These are phyloP conservation scores for Nomada ferruginata DNA, from an alignment of 2,888 invertebrate species.

Conservation along the genomic window DNA sequence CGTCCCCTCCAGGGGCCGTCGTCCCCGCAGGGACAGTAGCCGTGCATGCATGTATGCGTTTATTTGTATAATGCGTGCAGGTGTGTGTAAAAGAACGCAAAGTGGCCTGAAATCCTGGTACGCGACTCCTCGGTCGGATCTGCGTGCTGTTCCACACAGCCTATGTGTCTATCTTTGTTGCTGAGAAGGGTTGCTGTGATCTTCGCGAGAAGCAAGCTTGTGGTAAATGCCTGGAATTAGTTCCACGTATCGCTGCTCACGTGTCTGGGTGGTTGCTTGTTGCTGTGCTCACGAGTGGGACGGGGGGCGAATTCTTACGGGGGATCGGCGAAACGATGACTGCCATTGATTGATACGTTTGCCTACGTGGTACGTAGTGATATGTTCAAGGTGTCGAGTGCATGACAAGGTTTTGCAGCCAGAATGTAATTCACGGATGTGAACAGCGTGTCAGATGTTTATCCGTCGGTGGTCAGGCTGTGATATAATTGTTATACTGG, in stretches of 20 bases:
- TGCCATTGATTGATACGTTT: constrained; percentile 10
- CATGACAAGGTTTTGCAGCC: neutral
- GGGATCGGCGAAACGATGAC: neutral
- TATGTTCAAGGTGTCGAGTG: neutral
- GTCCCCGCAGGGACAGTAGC: constrained; percentile 46
- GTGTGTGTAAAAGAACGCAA: constrained; percentile 68
- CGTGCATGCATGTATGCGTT: neutral
- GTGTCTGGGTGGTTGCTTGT: constrained; percentile 20
- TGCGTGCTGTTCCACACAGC: constrained; percentile 52
- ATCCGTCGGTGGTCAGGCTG: no score
- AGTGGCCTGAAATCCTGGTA: constrained; percentile 70
- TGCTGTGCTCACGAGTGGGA: neutral
- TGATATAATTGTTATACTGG: no score
- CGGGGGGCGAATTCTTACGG: neutral
- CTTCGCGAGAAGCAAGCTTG: constrained; percentile 53
- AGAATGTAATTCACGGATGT: no score
- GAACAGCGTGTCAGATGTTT: no score
- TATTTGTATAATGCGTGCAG: constrained; percentile 2
- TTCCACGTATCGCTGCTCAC: constrained; percentile 62
- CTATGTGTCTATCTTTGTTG: constrained; percentile 61
- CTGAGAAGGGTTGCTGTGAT: constrained; percentile 44
- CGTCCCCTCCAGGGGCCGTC: constrained; percentile 57
- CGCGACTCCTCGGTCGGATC: constrained; percentile 55
- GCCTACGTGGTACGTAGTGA: neutral
- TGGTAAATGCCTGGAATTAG: constrained; percentile 78